Evolutionary conservation across 2,888 invertebrate genomes (phyloP).

Genomic region (Leucophenga maculata): DNA sequence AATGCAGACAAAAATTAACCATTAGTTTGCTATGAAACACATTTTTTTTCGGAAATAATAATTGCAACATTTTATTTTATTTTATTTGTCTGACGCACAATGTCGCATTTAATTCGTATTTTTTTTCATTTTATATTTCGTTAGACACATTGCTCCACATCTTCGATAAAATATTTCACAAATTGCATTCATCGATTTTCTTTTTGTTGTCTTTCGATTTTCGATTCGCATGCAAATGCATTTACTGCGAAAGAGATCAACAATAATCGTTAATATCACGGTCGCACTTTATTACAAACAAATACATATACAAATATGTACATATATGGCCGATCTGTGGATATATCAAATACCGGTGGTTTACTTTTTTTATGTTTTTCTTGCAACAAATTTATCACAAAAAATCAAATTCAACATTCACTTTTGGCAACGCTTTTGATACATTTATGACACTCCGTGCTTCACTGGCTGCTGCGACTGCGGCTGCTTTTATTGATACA

Average conservation of each 20-base stretch:
- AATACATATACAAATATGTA: neutral
- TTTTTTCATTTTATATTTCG: neutral
- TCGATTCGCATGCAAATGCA: constrained; percentile 16
- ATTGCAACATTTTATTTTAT: constrained; percentile 42
- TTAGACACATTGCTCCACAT: too few species aligned
- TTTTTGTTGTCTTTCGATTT: neutral
- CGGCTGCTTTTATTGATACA: constrained; percentile 1
- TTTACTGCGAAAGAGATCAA: neutral
- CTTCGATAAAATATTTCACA: too few species aligned
- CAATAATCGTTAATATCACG: neutral
- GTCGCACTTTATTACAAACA: neutral
- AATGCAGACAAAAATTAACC: constrained; percentile 30
- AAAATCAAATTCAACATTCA: constrained; percentile 16
- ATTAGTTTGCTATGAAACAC: constrained; percentile 16
- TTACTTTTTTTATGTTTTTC: neutral
- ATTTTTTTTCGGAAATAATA: constrained; percentile 2
- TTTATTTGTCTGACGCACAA: too few species aligned
- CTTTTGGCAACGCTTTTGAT: constrained; percentile 8
- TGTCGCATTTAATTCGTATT: neutral
- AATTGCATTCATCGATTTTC: constrained; percentile 3
- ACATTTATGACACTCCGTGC: neutral
- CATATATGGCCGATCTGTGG: neutral
- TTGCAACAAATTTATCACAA: neutral
- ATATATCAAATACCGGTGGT: neutral
- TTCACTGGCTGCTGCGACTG: too few species aligned